A percentile compares a stretch with the other conserved stretches of the same genome.
Evolutionary conservation across 2,797 vertebrate genomes (phyloP).

Genomic region (Oryzias dopingdopingensis): DNA sequence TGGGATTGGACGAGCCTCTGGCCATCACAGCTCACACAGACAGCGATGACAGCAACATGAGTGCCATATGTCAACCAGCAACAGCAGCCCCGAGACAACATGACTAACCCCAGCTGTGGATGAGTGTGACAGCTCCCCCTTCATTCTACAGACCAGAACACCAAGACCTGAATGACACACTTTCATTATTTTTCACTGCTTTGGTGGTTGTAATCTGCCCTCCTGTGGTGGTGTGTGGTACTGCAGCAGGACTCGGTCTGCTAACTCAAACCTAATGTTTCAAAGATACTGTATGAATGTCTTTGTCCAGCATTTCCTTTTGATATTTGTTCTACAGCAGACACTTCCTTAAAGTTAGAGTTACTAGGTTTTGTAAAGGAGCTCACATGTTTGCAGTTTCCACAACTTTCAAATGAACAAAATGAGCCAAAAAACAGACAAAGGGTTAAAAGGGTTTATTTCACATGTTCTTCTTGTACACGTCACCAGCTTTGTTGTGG

Average conservation of each 20-base stretch:
- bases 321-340: no score
- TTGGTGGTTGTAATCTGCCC: conserved; percentile 24
- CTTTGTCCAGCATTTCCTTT: no score
- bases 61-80: conserved; percentile 54
- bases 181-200: background rate
- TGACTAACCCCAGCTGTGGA: conserved; percentile 18
- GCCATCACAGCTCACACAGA: conserved; percentile 31
- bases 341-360: no score
- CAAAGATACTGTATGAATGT: no score
- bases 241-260: background rate
- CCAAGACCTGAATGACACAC: background rate
- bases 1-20: conserved; percentile 28
- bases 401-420: background rate
- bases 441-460: conserved; percentile 60
- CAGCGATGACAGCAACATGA: conserved; percentile 40
- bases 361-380: no score
- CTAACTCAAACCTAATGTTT: no score
- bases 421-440: conserved; percentile 8
- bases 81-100: conserved; percentile 30
- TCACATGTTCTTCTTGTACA: conserved; percentile 66
- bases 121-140: conserved; percentile 13
- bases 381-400: no score
- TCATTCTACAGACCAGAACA: background rate
- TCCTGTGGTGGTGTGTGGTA: conserved; percentile 19
- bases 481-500: conserved; percentile 64